Base-by-base conservation (phyloP, 2,113 vertebrate species). In the Coptodon bakossiorum region DNA sequence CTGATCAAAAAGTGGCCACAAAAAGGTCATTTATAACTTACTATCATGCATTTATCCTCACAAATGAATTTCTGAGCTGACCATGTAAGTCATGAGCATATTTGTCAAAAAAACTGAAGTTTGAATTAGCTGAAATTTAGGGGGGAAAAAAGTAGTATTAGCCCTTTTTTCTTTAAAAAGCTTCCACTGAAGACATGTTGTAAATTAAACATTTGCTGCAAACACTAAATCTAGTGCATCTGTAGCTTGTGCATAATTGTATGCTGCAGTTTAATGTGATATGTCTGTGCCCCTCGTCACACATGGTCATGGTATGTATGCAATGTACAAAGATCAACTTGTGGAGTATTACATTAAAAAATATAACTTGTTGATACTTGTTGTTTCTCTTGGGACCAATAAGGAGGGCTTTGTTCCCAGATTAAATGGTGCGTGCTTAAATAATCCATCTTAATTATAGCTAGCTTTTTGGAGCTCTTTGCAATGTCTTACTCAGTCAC, bases 121-220 rank as follows among this genome's bases (percentile, higher is more conserved):
- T 40, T 68, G 19, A 52, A 52, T 52, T 5, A 19, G 48, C 48
- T 52, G 38, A 34, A 3, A 6, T 61, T 61, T 31, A 31, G 2
- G 11, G 13, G 13, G 4, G 3, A 13, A 50, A 38, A 8, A 38
- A 13, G 6, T 38, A 22, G 17, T 12, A 34, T 0, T 68, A 3
- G 2, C 0, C 8, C 16, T 61, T 34, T 61, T 1, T 40, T 68
- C 34, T 68, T 68, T 71, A 22, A 63, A 34, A 63, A 63, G 29
- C 59, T 63, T 63, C 59, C 59, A 0, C 29, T 24, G 10, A 54
- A 54, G n/a, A 54, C 53, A 24, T 24, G n/a, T 54, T 54, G 53
- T 3, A 54, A 12, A 54, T 54, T 31, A 59, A 59, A 10, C 4
- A 16, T 27, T 71, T 14, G 12, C 38, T 71, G 22, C 38, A 73